These are phyloP conservation scores for Mythimna vitellina DNA, from an alignment of 2,888 invertebrate genomes.

Conservation along the genomic window DNA sequence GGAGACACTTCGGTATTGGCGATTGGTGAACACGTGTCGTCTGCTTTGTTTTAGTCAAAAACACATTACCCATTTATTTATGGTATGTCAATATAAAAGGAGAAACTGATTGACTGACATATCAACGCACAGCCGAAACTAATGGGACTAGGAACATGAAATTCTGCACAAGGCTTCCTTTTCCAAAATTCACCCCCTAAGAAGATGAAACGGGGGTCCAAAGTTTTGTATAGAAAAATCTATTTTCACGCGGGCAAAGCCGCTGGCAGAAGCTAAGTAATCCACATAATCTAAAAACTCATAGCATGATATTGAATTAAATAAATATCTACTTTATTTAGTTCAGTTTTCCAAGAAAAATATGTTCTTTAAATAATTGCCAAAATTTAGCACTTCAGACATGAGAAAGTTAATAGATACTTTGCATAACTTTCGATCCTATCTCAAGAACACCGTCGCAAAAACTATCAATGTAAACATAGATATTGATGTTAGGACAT, in stretches of 20 bases:
- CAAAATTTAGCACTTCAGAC: not conserved
- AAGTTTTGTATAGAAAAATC: no score
- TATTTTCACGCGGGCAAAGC: no score
- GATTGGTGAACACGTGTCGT: not conserved
- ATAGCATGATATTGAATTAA: not conserved
- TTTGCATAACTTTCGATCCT: conserved; percentile 25
- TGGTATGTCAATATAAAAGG: not conserved
- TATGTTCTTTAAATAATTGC: not conserved
- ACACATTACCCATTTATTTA: not conserved
- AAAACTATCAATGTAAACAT: conserved; percentile 45
- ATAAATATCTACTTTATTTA: not conserved
- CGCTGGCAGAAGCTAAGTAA: no score
- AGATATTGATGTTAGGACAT: conserved; percentile 25
- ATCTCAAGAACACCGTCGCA: conserved; percentile 15
- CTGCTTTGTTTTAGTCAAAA: not conserved
- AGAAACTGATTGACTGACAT: no score
- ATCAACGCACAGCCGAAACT: no score
- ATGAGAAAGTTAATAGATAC: conserved; percentile 17
- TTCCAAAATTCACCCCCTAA: no score
- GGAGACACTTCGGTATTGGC: conserved; percentile 6
- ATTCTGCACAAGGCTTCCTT: no score
- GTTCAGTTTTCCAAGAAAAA: not conserved
- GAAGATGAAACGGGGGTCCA: no score
- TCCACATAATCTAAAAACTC: not conserved
- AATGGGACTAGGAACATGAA: no score